phyloP scores from a whole-genome alignment of 2,888 invertebrate genomes.

The Serripes groenlandicus region DNA sequence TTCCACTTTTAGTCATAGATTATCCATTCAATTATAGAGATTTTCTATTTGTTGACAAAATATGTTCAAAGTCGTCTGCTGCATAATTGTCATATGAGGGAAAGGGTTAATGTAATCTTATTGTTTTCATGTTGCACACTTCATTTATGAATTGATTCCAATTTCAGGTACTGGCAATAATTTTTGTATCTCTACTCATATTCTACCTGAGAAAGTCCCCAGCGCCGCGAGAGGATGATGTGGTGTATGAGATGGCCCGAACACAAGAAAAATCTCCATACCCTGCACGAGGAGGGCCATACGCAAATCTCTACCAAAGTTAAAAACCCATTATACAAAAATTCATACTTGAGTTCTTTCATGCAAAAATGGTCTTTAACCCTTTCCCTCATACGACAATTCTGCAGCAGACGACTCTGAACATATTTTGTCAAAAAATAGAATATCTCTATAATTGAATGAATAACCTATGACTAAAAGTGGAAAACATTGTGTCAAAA shows the following conservation, averaged over 20 bases:
- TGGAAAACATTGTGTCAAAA: background rate
- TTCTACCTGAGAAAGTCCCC: slow-evolving; percentile 68
- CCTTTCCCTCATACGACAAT: too few relatives aligned
- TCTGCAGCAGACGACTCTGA: too few relatives aligned
- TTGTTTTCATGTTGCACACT: too few relatives aligned
- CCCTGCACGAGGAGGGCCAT: slow-evolving; percentile 78
- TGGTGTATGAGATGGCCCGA: slow-evolving; percentile 83
- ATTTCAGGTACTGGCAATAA: slow-evolving; percentile 76
- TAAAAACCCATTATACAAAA: too few relatives aligned
- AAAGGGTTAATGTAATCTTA: background rate
- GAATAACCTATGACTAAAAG: too few relatives aligned
- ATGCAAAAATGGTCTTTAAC: background rate
- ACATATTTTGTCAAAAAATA: too few relatives aligned
- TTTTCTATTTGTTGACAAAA: too few relatives aligned
- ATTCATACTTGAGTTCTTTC: too few relatives aligned
- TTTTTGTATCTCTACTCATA: slow-evolving; percentile 72
- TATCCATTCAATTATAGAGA: too few relatives aligned
- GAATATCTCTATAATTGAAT: too few relatives aligned
- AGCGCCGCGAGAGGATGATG: slow-evolving; percentile 74
- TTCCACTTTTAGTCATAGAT: too few relatives aligned
- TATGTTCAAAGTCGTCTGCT: background rate
- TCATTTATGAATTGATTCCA: background rate
- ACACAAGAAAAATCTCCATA: slow-evolving; percentile 83
- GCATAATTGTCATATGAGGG: background rate
- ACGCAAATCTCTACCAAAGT: slow-evolving; percentile 73